Evolutionary conservation across 2,797 vertebrate species (phyloP).

Genomic region (Monodelphis domestica): DNA sequence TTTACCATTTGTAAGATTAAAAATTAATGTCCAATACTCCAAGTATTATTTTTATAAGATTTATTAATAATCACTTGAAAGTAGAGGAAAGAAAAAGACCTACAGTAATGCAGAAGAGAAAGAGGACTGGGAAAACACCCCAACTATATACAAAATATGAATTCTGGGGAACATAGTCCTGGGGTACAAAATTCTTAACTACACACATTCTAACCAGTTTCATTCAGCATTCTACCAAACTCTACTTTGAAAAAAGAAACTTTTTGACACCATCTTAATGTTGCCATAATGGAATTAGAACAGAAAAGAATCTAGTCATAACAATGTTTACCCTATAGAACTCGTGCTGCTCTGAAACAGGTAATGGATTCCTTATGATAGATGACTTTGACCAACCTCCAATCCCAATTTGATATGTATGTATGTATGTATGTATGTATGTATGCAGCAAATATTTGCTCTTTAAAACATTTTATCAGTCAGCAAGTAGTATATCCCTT

Average conservation of each 20-base stretch:
- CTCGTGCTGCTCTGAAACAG: neutral
- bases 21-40: too few species aligned
- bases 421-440: too few species aligned
- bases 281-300: neutral
- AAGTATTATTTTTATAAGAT: too few species aligned
- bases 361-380: neutral
- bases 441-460: neutral
- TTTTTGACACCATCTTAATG: neutral
- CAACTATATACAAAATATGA: too few species aligned
- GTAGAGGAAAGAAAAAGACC: too few species aligned
- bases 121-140: too few species aligned
- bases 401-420: too few species aligned
- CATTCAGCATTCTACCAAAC: neutral
- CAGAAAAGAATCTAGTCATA: neutral
- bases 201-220: neutral
- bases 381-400: neutral
- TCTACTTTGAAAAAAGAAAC: neutral
- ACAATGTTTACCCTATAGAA: neutral
- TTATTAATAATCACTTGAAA: too few species aligned
- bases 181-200: too few species aligned
- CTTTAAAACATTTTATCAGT: neutral
- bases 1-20: too few species aligned
- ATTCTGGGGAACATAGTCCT: too few species aligned
- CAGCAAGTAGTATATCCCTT: neutral
- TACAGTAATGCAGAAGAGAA: too few species aligned